Conservation (phyloP, 2,113 vertebrate species). For the Cyanoderma ruficeps region DNA sequence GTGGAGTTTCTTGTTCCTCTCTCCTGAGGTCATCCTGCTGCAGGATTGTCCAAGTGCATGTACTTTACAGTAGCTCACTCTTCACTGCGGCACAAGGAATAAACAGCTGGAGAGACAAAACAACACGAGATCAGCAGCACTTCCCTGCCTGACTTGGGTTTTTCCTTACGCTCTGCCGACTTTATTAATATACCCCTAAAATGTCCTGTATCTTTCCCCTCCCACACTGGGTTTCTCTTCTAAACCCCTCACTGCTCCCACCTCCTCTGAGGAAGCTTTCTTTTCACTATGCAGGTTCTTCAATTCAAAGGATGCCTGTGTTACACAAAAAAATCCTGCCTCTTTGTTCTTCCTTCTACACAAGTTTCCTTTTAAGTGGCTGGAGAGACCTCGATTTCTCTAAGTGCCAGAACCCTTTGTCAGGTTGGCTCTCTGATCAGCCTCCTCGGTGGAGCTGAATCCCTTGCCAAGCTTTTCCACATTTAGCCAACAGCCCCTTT, state of each 20-base stretch:
- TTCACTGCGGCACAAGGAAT: not conserved
- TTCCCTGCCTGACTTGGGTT: not conserved
- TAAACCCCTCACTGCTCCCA: not conserved
- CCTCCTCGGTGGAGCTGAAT: slow-evolving; percentile 22
- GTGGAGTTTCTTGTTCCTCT: not conserved
- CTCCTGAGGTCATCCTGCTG: not conserved
- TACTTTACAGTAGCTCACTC: not conserved
- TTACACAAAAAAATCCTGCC: not conserved
- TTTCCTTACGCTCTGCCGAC: not conserved
- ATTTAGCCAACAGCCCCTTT: slow-evolving; percentile 46
- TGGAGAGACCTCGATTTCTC: slow-evolving; percentile 56
- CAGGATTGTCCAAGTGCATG: accelerated
- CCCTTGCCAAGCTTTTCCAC: slow-evolving; percentile 57
- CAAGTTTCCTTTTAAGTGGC: slow-evolving; percentile 59
- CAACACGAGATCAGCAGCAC: not conserved
- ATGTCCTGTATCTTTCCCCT: not conserved
- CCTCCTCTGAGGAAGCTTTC: not conserved
- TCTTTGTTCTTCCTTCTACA: slow-evolving; percentile 55
- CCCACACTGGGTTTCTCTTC: not conserved
- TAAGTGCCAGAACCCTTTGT: slow-evolving; percentile 57
- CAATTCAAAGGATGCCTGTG: slow-evolving; percentile 9
- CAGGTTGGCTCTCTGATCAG: slow-evolving; percentile 55
- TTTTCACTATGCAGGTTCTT: not conserved
- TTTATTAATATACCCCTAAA: not conserved
- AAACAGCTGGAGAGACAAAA: not conserved